Base-by-base conservation (phyloP, 1,140 invertebrate species). In the Alviniconcha marisindica region DNA sequence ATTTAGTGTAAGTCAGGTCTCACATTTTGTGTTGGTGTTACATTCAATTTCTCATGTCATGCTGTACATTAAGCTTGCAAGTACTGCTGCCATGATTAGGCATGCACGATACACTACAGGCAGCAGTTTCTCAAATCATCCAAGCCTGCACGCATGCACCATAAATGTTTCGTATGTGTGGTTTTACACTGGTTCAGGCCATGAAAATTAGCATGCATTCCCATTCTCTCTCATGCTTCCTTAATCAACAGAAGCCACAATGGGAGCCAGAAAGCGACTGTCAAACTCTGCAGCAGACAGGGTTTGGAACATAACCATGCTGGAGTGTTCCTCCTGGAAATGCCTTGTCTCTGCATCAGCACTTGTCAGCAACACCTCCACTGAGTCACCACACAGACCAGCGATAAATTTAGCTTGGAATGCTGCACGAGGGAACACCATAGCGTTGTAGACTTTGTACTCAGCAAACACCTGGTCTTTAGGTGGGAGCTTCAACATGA, bases 401-500 rank as follows among this genome's bases (percentile, higher is more conserved):
- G 83, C 89, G 44, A 91, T 87, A 71, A 91, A 91, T 66, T 87
- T 91, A 21, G 83, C 82, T 66, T 87, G 81, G 77, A 90, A 90
- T 15, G 56, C 81, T 44, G 76, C 76, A 18, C 87, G 51, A 54
- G 90, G 90, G 76, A 90, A 91, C 21, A 90, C 81, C 77, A 90
- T 87, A 15, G 74, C 84, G 44, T 82, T 84, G 79, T 87, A 90
- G 21, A 91, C 69, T 77, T 89, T 90, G 77, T 91, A 91, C 42
- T 91, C 90, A n/a, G 90, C 86, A 33, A 88, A 87, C 10, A 90
- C 86, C 82, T 88, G 87, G 66, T 90, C 86, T 60, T 87, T 87
- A 1, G 82, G 56, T 33, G 82, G 76, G 71, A 85, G 88, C 40
- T 85, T 73, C 28, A 83, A 60, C 28, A 90, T 85, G 24, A 85